Evolutionary conservation across 2,888 invertebrate genomes (phyloP).

Genomic region (Chironomus tentans): DNA sequence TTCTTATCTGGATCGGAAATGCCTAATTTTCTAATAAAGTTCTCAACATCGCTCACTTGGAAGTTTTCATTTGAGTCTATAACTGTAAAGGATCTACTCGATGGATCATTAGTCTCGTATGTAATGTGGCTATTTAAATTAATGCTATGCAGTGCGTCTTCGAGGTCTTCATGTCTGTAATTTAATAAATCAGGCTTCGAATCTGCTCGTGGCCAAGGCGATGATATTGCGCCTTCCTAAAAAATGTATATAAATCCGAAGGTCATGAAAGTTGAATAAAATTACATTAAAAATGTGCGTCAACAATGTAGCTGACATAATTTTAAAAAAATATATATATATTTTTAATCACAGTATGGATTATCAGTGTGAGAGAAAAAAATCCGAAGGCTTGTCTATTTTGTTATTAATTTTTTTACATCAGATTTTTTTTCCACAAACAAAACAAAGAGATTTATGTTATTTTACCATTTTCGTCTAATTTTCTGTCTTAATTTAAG

Average conservation of each 20-base stretch:
- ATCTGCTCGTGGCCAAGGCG: background rate
- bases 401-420: no score
- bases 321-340: background rate
- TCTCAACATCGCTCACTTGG: background rate
- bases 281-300: no score
- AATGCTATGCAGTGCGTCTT: background rate
- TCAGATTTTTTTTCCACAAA: background rate
- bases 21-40: constrained; percentile 3
- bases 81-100: constrained; percentile 3
- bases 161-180: background rate
- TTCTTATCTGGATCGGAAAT: constrained; percentile 1
- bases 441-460: background rate
- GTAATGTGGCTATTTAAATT: background rate
- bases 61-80: constrained; percentile 21
- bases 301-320: background rate
- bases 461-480: background rate
- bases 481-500: background rate
- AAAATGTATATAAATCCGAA: background rate
- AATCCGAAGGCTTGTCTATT: no score
- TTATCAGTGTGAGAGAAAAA: no score
- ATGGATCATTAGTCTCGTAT: background rate
- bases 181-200: background rate
- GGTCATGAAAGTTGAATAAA: background rate
- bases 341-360: background rate
- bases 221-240: background rate